These are phyloP conservation scores for Anguilla anguilla DNA, from an alignment of 2,797 vertebrate species.

Conservation along the genomic window DNA sequence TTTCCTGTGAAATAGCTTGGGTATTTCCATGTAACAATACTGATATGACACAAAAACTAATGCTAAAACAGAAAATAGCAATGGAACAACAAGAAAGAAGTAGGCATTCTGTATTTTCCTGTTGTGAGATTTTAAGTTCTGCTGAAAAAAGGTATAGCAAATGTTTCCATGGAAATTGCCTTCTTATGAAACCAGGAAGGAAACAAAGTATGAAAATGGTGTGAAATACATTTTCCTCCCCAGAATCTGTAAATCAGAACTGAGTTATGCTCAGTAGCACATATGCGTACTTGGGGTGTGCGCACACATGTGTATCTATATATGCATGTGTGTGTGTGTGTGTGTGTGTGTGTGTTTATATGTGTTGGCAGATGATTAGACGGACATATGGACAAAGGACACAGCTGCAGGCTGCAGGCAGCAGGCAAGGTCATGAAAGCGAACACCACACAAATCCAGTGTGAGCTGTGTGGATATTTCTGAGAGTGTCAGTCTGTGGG, in stretches of 20 bases:
- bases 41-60: not conserved
- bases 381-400: not conserved
- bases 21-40: not conserved
- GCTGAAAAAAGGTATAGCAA: too few relatives aligned
- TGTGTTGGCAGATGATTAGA: not conserved
- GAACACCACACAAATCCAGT: slow-evolving; percentile 1
- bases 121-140: too few relatives aligned
- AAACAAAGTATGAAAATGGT: not conserved
- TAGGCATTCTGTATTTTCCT: not conserved
- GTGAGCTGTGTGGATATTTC: slow-evolving; percentile 16
- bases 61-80: not conserved
- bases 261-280: not conserved
- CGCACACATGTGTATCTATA: not conserved
- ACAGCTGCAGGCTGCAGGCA: not conserved
- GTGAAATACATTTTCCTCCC: not conserved
- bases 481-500: slow-evolving; percentile 15
- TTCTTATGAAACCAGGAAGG: too few relatives aligned
- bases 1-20: not conserved
- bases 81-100: not conserved
- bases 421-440: slow-evolving; percentile 29
- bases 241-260: not conserved
- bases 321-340: not conserved
- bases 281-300: not conserved
- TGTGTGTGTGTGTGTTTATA: not conserved
- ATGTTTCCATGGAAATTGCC: too few relatives aligned